Conservation (phyloP, 1,140 invertebrate genomes). For the Cotesia glomerata region DNA sequence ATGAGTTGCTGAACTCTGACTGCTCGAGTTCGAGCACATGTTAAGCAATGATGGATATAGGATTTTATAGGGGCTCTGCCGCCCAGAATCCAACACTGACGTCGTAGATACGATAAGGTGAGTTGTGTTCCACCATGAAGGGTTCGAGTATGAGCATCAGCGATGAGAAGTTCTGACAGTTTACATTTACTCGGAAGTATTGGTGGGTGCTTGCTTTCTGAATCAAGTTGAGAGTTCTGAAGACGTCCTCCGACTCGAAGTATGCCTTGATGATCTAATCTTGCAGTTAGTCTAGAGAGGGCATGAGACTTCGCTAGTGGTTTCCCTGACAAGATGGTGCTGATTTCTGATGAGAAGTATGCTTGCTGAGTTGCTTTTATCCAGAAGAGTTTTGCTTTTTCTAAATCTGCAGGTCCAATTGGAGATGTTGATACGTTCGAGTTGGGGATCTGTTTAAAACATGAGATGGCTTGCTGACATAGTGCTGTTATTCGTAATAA, state of each 20-base stretch:
- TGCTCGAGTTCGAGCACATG: no score
- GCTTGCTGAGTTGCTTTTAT: background rate
- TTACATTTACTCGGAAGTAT: background rate
- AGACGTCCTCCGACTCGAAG: constrained; percentile 7
- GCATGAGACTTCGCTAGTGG: background rate
- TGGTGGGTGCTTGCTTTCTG: background rate
- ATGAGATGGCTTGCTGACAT: background rate
- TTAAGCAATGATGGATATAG: no score
- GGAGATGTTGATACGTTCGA: background rate
- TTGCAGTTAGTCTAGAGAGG: background rate
- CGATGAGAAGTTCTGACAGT: constrained; percentile 26
- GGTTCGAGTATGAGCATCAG: constrained; percentile 38
- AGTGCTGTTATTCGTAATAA: background rate
- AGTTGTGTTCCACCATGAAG: no score
- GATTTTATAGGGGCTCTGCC: constrained; percentile 24
- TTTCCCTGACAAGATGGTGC: background rate
- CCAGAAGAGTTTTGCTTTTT: background rate
- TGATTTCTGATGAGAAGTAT: background rate
- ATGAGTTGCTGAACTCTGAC: constrained; percentile 39
- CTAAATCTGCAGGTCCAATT: background rate
- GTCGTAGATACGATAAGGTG: constrained; percentile 16
- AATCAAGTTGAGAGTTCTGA: background rate
- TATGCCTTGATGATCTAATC: background rate
- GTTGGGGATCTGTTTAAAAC: background rate
- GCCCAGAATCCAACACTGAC: constrained; percentile 37